Evolutionary conservation across 1,140 invertebrate genomes (phyloP), one percentile per base, ranked within the genome.

Genomic region (Acromyrmex heyeri): DNA sequence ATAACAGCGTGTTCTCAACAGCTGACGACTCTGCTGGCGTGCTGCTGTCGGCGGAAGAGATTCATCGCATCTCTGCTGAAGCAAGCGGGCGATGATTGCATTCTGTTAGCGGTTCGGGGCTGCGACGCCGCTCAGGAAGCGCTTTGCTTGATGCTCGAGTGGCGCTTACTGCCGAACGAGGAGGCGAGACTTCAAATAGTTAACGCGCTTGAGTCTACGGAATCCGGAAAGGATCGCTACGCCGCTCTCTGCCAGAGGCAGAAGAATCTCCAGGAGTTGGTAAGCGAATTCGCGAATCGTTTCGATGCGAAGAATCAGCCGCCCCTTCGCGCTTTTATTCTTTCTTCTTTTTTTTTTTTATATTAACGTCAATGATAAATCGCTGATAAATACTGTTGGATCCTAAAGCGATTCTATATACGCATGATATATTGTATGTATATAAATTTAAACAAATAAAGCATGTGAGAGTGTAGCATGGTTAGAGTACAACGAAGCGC

Each of bases 111-210:
- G 1, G 95, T 98, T 16, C 95, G 97, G 86, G 97, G 97, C 90
- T 97, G 97, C 92, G 95, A 96, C 4, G 96, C 96, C 12, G 96
- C 96, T 18, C 96, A 97, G 91, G 96, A 98, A 92, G 96, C 97
- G 4, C 95, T 98, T 34, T 98, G 97, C 94, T 95, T 97, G 53
- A 98, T 98, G 97, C 94, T 98, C 53, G 98, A 98, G 94, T 97
- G 97, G 96, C 97, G 98, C 91, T 93, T 97, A 27, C 92, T 97
- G 21, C 96, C 96, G 34, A 96, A 95, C 76, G 96, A 97, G 87
- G 97, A 97, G 88, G 96, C 97, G 53, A 96, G 97, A 91, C 93
- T 98, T 86, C 97, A 98, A 94, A 97, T 98, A 86, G 97, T 98
- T 24, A 97, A 97, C n/a, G 97, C 97, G 1, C 95, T 98, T 53